Percentiles rank a stretch among this genome's conserved stretches.
phyloP scores from a whole-genome alignment of 23 tunicate genomes.

The Phallusia fumigata region DNA sequence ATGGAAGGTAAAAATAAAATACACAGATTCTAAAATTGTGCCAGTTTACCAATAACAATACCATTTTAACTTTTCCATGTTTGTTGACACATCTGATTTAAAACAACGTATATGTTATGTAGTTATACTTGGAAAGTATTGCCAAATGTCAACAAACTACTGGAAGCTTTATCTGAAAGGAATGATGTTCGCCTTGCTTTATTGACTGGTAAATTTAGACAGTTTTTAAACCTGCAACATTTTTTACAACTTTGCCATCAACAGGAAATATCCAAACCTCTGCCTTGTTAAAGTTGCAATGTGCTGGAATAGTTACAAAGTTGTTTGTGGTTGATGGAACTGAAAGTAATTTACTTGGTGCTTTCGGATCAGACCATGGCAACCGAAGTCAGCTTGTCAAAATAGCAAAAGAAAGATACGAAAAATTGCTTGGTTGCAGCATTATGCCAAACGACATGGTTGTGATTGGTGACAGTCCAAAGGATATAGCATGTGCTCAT shows the following conservation, averaged over 20 bases:
- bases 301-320: constrained; percentile 47
- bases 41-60: background rate
- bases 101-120: background rate
- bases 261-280: constrained; percentile 54
- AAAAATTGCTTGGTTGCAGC: constrained; percentile 26
- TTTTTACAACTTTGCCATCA: background rate
- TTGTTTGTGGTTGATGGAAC: constrained; percentile 17
- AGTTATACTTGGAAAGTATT: constrained; percentile 62
- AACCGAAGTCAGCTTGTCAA: constrained; percentile 58
- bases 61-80: background rate
- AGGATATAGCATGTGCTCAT: constrained; percentile 87
- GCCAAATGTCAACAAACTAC: constrained; percentile 66
- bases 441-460: constrained; percentile 55
- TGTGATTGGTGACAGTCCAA: constrained; percentile 86
- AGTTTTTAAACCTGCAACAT: background rate
- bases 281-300: constrained; percentile 62
- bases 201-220: constrained; percentile 51
- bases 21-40: background rate
- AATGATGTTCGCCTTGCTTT: constrained; percentile 70
- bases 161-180: constrained; percentile 42
- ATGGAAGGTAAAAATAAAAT: constrained; percentile 44
- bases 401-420: constrained; percentile 63
- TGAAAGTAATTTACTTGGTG: constrained; percentile 44
- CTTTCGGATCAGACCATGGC: constrained; percentile 85
- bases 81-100: background rate